phyloP scores from a whole-genome alignment of 2,888 invertebrate genomes.

The Athetis lepigone region DNA sequence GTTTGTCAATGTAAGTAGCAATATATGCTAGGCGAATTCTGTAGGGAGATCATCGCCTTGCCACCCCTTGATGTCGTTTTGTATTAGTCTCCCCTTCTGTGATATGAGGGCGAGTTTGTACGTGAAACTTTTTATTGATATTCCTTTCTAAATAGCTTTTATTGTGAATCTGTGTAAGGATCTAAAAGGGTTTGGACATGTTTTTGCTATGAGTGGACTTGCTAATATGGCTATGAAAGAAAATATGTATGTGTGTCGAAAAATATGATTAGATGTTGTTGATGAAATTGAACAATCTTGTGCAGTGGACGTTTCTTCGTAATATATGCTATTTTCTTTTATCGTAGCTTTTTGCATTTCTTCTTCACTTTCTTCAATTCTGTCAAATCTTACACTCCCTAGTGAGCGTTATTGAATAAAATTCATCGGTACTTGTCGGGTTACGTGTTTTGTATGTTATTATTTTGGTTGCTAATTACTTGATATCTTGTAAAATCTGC shows the following conservation, averaged over 20 bases:
- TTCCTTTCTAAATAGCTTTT: slow-evolving; percentile 52
- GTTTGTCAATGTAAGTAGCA: slow-evolving; percentile 63
- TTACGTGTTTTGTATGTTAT: too few species aligned
- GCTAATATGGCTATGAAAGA: not conserved
- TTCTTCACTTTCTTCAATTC: too few species aligned
- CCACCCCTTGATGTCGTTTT: slow-evolving; percentile 72
- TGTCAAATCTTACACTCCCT: too few species aligned
- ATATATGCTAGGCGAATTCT: slow-evolving; percentile 68
- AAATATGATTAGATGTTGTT: too few species aligned
- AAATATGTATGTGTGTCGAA: not conserved
- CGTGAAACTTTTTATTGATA: slow-evolving; percentile 69
- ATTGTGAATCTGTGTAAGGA: slow-evolving; percentile 47
- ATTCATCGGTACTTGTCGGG: too few species aligned
- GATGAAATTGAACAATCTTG: too few species aligned
- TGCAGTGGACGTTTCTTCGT: too few species aligned
- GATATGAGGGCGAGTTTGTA: slow-evolving; percentile 65
- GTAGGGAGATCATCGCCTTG: slow-evolving; percentile 70
- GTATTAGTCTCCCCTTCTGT: slow-evolving; percentile 69
- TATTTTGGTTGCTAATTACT: too few species aligned
- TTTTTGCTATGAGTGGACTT: slow-evolving; percentile 16
- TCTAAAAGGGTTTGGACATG: slow-evolving; percentile 30
- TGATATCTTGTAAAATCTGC: too few species aligned
- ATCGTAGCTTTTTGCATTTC: too few species aligned
- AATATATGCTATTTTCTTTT: too few species aligned
- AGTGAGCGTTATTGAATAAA: too few species aligned